Evolutionary conservation across 2,113 vertebrate species (phyloP).

Genomic region (Neodontobutis hainanensis): DNA sequence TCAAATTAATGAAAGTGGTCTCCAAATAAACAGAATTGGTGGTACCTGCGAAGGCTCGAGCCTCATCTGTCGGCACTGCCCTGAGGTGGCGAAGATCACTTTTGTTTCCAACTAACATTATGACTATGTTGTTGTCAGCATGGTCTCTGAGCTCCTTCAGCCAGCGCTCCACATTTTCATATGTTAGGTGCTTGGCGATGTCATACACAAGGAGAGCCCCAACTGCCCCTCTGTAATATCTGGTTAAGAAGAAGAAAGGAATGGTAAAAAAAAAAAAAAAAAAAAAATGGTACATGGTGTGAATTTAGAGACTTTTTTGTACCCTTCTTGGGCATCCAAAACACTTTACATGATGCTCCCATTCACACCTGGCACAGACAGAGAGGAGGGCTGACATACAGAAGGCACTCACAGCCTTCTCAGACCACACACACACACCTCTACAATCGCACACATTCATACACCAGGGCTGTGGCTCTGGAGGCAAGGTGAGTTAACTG

Average conservation of each 20-base stretch:
- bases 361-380: too few species aligned
- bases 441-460: too few species aligned
- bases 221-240: constrained; percentile 92
- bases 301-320: too few species aligned
- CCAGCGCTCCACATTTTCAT: constrained; percentile 96
- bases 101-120: constrained; percentile 98
- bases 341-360: too few species aligned
- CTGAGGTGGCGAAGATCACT: constrained; percentile 93
- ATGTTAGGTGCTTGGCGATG: constrained; percentile 96
- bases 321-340: too few species aligned
- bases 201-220: constrained; percentile 94
- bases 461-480: too few species aligned
- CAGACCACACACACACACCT: too few species aligned
- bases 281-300: neutral
- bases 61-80: constrained; percentile 93
- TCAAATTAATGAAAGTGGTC: too few species aligned
- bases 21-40: neutral
- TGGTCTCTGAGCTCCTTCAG: constrained; percentile 97
- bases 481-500: too few species aligned
- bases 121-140: constrained; percentile 95
- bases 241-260: constrained; percentile 44
- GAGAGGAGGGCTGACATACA: too few species aligned
- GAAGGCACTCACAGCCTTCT: too few species aligned
- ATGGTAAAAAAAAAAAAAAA: too few species aligned
- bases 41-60: constrained; percentile 90